These are phyloP conservation scores for Clamator glandarius DNA, from an alignment of 2,797 vertebrate genomes.

Conservation along the genomic window DNA sequence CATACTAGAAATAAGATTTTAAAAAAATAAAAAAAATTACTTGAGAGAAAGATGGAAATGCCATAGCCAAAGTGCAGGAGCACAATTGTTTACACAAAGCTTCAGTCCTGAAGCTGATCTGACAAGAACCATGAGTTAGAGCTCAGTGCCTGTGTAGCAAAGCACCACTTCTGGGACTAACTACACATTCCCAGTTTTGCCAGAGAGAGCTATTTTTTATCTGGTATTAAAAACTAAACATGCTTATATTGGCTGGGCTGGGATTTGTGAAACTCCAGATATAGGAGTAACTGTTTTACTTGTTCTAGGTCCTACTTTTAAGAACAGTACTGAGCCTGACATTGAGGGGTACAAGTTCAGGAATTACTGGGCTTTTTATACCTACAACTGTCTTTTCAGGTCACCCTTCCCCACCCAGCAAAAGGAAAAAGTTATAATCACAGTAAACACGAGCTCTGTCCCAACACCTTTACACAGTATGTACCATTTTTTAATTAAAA, in stretches of 20 bases:
- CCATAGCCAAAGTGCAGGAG: not conserved
- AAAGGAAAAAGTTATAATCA: not conserved
- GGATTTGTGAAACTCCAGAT: not conserved
- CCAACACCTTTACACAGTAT: not conserved
- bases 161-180: not conserved
- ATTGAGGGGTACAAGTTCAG: accelerated
- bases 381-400: not conserved
- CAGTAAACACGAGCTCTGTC: not conserved
- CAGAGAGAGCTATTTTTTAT: not conserved
- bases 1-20: not conserved
- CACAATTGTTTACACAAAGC: not conserved
- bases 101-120: not conserved
- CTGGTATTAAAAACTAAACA: not conserved
- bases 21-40: not conserved
- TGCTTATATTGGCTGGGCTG: not conserved
- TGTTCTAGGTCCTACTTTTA: not conserved
- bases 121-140: accelerated
- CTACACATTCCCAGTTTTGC: not conserved
- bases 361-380: not conserved
- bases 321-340: not conserved
- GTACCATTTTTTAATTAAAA: not conserved
- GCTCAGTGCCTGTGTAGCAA: not conserved
- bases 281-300: not conserved
- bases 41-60: not conserved
- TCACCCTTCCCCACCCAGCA: not conserved